A percentile compares a stretch with the other conserved stretches of the same genome.
phyloP scores from a whole-genome alignment of 2,113 vertebrate genomes.

The Sander lucioperca region DNA sequence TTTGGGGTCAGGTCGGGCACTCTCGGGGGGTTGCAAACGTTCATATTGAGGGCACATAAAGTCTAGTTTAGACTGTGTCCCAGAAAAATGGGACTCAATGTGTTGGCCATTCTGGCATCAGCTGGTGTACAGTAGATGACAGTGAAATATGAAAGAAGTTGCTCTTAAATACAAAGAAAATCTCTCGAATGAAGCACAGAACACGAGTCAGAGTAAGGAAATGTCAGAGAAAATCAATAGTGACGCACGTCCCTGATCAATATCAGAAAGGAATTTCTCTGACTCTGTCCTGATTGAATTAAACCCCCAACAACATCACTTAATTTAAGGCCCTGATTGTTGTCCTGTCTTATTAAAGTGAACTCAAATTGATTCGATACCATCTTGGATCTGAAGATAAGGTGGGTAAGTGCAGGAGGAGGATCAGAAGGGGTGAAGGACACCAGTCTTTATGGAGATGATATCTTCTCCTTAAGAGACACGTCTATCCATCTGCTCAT shows the following conservation, averaged over 20 bases:
- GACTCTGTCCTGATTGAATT: conserved; percentile 80
- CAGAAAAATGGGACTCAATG: conserved; percentile 31
- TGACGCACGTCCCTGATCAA: conserved; percentile 73
- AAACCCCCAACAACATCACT: conserved; percentile 66
- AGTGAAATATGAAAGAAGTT: conserved; percentile 12
- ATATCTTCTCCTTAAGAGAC: conserved; percentile 39
- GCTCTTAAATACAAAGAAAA: conserved; percentile 7
- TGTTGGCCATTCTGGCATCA: conserved; percentile 19
- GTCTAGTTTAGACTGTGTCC: conserved; percentile 48
- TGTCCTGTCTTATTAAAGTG: conserved; percentile 82
- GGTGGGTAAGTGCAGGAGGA: conserved; percentile 71
- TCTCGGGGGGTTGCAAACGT: conserved; percentile 41
- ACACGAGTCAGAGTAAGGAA: conserved; percentile 22
- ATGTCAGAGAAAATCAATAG: conserved; percentile 76
- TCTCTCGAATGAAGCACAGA: neutral
- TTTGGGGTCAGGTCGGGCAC: conserved; percentile 58
- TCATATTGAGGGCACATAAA: conserved; percentile 50
- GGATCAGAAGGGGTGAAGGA: conserved; percentile 78
- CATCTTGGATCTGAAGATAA: conserved; percentile 79
- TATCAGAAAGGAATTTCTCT: conserved; percentile 81
- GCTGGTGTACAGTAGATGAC: neutral
- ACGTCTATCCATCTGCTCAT: conserved; percentile 43
- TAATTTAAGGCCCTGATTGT: conserved; percentile 75
- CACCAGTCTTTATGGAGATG: conserved; percentile 63
- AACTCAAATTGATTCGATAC: conserved; percentile 78